Percentiles rank a stretch among this genome's conserved stretches.
Evolutionary conservation across 2,797 vertebrate genomes (phyloP).

Genomic region (Hipposideros larvatus): DNA sequence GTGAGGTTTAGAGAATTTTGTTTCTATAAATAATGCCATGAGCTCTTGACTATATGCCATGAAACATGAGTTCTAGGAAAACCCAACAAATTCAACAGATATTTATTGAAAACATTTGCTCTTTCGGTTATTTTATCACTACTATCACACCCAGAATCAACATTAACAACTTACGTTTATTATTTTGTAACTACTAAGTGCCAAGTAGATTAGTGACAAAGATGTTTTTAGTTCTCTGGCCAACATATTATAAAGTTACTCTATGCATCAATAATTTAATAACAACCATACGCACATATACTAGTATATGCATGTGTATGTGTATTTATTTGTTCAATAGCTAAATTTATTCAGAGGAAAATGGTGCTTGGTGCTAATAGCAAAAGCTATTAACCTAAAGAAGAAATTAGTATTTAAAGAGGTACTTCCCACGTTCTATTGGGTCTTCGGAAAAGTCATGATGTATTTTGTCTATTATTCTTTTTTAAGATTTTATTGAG

Average conservation of each 20-base stretch:
- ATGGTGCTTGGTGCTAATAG: background rate
- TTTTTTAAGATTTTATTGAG: no score
- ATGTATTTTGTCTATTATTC: no score
- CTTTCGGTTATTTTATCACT: background rate
- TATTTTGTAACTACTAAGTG: background rate
- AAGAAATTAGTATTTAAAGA: background rate
- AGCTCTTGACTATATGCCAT: background rate
- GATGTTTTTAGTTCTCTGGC: background rate
- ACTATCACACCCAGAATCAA: background rate
- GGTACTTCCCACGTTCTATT: background rate
- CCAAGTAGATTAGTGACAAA: background rate
- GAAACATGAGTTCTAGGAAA: background rate
- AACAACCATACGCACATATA: background rate
- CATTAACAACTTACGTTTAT: background rate
- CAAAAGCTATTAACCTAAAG: background rate
- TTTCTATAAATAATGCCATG: background rate
- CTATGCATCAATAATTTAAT: background rate
- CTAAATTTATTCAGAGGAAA: background rate
- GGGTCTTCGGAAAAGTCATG: no score
- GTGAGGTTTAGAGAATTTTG: background rate
- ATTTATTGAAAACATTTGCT: background rate
- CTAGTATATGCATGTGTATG: no score
- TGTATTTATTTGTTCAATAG: background rate
- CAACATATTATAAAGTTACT: background rate
- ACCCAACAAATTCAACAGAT: background rate